Evolutionary conservation across 2,113 vertebrate genomes (phyloP).

Genomic region (Dipodomys spectabilis): DNA sequence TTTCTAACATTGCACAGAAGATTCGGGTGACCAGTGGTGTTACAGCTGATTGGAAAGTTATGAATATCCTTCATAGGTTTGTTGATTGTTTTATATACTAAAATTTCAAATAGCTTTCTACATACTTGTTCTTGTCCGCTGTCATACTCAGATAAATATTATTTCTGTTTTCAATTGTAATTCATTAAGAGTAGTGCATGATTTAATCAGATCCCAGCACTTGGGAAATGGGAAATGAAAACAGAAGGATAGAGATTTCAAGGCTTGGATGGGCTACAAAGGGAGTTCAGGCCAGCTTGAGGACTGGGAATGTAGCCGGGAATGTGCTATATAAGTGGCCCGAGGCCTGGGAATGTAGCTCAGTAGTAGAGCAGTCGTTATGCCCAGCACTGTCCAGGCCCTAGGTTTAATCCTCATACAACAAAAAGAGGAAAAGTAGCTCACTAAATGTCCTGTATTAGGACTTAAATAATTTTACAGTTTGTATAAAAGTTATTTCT

Average conservation of each 20-base stretch:
- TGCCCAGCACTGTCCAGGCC: too few species aligned
- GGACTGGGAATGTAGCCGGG: too few species aligned
- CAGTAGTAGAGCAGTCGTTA: too few species aligned
- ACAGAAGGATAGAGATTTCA: background rate
- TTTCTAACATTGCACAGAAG: slow-evolving; percentile 93
- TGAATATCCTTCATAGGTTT: slow-evolving; percentile 98
- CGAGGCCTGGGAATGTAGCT: too few species aligned
- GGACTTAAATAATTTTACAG: too few species aligned
- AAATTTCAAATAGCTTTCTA: slow-evolving; percentile 45
- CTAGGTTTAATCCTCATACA: too few species aligned
- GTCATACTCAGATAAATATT: slow-evolving; percentile 7
- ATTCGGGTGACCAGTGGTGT: slow-evolving; percentile 90
- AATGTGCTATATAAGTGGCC: too few species aligned
- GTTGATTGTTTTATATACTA: slow-evolving; percentile 58
- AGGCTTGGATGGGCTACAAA: background rate
- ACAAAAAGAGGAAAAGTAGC: too few species aligned
- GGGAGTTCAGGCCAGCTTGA: background rate
- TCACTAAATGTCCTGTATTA: too few species aligned
- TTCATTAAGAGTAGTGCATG: too few species aligned
- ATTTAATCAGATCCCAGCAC: background rate
- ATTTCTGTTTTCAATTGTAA: background rate
- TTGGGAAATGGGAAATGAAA: background rate
- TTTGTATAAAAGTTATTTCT: too few species aligned
- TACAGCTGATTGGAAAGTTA: slow-evolving; percentile 94
- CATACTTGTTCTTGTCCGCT: background rate